Evolutionary conservation across 2,113 vertebrate genomes (phyloP).

Genomic region (Cyanoderma ruficeps): DNA sequence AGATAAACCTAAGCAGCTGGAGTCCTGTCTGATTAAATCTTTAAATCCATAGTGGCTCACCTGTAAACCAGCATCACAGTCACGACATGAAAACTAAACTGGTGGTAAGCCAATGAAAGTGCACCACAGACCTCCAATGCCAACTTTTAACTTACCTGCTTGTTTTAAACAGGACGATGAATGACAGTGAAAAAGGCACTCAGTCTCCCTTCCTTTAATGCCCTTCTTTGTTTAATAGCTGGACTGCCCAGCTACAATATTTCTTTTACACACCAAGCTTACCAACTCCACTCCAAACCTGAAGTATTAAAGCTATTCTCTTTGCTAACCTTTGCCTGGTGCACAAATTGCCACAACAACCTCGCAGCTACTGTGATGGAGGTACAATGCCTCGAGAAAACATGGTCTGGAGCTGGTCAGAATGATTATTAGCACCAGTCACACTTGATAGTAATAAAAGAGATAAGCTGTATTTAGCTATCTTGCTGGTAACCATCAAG

Average conservation of each 20-base stretch:
- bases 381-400: not conserved
- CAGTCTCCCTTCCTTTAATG: not conserved
- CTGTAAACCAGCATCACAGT: not conserved
- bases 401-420: not conserved
- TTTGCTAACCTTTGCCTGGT: not conserved
- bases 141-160: not conserved
- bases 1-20: not conserved
- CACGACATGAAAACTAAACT: not conserved
- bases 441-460: conserved; percentile 47
- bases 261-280: conserved; percentile 2
- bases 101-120: not conserved
- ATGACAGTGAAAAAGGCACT: not conserved
- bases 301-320: not conserved
- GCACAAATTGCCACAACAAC: conserved; percentile 20
- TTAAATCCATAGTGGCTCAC: not conserved
- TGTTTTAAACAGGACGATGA: not conserved
- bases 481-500: conserved; percentile 64
- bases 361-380: not conserved
- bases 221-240: not conserved
- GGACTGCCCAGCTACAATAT: not conserved
- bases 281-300: not conserved
- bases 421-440: not conserved
- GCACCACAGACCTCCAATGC: not conserved
- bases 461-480: conserved; percentile 66
- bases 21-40: not conserved